Conservation (phyloP, 2,797 vertebrate species). For the Borostomias antarcticus region DNA sequence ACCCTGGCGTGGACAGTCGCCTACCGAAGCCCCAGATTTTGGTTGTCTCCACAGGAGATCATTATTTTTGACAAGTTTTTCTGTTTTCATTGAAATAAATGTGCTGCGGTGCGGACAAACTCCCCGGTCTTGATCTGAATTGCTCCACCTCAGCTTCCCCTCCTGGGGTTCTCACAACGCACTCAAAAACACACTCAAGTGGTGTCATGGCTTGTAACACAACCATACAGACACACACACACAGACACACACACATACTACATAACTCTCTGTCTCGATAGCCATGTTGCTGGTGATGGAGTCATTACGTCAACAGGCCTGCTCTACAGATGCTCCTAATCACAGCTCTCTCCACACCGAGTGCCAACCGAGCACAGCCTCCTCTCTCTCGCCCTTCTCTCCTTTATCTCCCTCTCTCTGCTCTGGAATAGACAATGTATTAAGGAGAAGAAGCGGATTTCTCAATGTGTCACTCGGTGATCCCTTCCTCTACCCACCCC, state of each 20-base stretch:
- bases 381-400: background rate
- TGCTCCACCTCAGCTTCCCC: no score
- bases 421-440: background rate
- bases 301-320: constrained; percentile 6
- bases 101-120: no score
- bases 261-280: background rate
- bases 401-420: background rate
- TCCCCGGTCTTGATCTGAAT: no score
- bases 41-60: no score
- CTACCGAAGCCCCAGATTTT: no score
- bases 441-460: background rate
- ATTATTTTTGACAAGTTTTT: no score
- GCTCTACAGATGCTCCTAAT: constrained; percentile 7
- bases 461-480: background rate
- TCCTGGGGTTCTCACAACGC: no score
- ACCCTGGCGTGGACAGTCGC: no score
- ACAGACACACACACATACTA: background rate
- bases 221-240: background rate
- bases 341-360: background rate
- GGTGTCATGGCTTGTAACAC: constrained; percentile 1
- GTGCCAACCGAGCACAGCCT: background rate
- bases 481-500: background rate
- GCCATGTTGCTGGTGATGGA: constrained; percentile 5
- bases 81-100: no score
- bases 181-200: background rate